Evolutionary conservation across 2,888 invertebrate species (phyloP).

Genomic region (Orchesella flavescens): DNA sequence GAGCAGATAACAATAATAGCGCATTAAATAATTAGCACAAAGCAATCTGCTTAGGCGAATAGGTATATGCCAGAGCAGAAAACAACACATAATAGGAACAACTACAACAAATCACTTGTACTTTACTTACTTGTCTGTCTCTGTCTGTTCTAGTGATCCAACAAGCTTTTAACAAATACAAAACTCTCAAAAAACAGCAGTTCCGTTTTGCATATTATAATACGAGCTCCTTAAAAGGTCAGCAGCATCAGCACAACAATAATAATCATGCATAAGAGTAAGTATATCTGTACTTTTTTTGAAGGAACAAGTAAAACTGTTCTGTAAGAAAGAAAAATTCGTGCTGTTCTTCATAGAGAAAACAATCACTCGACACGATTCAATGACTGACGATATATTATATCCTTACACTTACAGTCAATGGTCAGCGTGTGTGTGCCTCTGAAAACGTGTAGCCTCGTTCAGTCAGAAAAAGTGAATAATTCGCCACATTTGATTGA

Average conservation of each 20-base stretch:
- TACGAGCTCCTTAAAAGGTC: slow-evolving; percentile 57
- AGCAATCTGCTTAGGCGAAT: neutral
- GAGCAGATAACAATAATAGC: slow-evolving; percentile 28
- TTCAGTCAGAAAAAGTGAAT: slow-evolving; percentile 41
- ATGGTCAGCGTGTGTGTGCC: neutral
- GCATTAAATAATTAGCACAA: slow-evolving; percentile 55
- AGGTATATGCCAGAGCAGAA: neutral
- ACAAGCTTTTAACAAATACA: neutral
- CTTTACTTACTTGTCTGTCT: slow-evolving; percentile 41
- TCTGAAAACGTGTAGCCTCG: slow-evolving; percentile 31
- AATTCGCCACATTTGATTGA: slow-evolving; percentile 43
- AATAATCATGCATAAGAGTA: slow-evolving; percentile 13
- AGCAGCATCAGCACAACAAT: slow-evolving; percentile 18
- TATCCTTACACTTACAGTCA: neutral
- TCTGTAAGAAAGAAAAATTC: neutral
- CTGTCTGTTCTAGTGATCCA: slow-evolving; percentile 26
- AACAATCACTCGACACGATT: slow-evolving; percentile 15
- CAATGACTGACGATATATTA: neutral
- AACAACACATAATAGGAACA: neutral
- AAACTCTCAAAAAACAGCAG: slow-evolving; percentile 31
- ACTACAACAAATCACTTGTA: slow-evolving; percentile 40
- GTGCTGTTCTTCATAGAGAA: slow-evolving; percentile 10
- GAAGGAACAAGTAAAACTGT: slow-evolving; percentile 2
- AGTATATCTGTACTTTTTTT: too few relatives aligned
- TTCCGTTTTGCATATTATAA: slow-evolving; percentile 40